Conservation (phyloP, 1,140 invertebrate genomes). For the Zophobas morio region DNA sequence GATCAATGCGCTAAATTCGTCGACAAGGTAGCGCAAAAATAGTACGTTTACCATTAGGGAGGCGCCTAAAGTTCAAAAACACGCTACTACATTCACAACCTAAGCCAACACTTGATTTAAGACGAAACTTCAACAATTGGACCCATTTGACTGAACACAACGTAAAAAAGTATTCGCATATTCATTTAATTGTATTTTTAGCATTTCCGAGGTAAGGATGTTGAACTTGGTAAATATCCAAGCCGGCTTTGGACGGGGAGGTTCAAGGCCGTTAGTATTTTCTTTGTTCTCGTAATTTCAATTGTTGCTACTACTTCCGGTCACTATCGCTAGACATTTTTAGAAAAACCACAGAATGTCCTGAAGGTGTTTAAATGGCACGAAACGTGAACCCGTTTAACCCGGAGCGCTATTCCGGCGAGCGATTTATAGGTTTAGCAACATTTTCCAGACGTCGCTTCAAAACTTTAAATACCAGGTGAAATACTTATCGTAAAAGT, state of each 20-base stretch:
- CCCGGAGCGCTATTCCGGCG: no score
- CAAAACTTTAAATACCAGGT: no score
- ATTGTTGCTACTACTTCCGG: slow-evolving; percentile 40
- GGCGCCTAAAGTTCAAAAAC: slow-evolving; percentile 16
- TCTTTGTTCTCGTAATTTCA: slow-evolving; percentile 50
- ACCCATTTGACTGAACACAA: neutral
- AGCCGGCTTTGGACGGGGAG: slow-evolving; percentile 37
- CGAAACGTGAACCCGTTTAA: no score
- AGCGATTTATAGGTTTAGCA: no score
- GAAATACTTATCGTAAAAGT: no score
- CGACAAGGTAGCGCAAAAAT: slow-evolving; percentile 13
- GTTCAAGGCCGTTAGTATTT: slow-evolving; percentile 48
- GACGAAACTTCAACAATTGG: neutral
- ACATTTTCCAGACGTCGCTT: no score
- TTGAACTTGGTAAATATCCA: slow-evolving; percentile 49
- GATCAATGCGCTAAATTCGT: slow-evolving; percentile 21
- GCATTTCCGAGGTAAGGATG: slow-evolving; percentile 48
- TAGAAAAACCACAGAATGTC: no score
- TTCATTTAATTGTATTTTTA: slow-evolving; percentile 48
- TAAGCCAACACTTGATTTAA: slow-evolving; percentile 20
- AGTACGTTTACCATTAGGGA: slow-evolving; percentile 1
- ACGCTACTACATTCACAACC: slow-evolving; percentile 1
- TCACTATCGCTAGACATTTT: neutral
- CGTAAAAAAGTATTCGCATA: slow-evolving; percentile 25
- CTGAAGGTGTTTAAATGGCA: no score